Base-by-base conservation (phyloP, 2,888 invertebrate species). In the Deilephila elpenor region DNA sequence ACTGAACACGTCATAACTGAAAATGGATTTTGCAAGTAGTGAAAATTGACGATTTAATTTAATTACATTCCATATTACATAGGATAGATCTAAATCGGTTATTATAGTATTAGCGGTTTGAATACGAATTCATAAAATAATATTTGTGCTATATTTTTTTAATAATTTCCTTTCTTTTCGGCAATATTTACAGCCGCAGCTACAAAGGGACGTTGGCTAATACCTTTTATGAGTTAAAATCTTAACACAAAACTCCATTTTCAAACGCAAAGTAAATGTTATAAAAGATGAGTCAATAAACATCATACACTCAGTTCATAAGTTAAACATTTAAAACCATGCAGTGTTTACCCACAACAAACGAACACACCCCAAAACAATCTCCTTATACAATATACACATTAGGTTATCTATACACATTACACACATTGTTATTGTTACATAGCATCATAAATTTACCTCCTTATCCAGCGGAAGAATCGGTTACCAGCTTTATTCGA, bases 381-480 rank as follows among this genome's bases (percentile, higher is more conserved):
- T 51, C 37, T 59, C 67, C 37, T 53, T 56, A 56, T 34, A 37
- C 64, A 53, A 56, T 64, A 56, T 34, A 37, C 64, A 53, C 64
- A 37, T 73, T 59, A n/a, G 74, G 76, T 81, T 79, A 79, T 75
- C 17, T 74, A 79, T 77, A 81, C 77, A 77, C 73, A 74, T 71
- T 77, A 81, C 76, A 77, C 73, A 74, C 72, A 70, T 64, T 70
- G 37, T 34, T 67, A 44, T 19, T 20, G 74, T 73, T 37, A 59
- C 29, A 73, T 73, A 62, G 20, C 67, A 51, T 75, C 75, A 70
- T 62, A 53, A 59, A 74, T 70, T 85, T 93, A 94, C 94, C 94
- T 94, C 90, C 88, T 87, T 75, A 94, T 94, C 94, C 94, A 94
- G 67, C 94, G 90, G 80, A 94, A 94, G 84, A 94, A 94, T 77